These are phyloP conservation scores for Enteromius thamalakanensis DNA, from an alignment of 2,797 vertebrate genomes.

Conservation along the genomic window DNA sequence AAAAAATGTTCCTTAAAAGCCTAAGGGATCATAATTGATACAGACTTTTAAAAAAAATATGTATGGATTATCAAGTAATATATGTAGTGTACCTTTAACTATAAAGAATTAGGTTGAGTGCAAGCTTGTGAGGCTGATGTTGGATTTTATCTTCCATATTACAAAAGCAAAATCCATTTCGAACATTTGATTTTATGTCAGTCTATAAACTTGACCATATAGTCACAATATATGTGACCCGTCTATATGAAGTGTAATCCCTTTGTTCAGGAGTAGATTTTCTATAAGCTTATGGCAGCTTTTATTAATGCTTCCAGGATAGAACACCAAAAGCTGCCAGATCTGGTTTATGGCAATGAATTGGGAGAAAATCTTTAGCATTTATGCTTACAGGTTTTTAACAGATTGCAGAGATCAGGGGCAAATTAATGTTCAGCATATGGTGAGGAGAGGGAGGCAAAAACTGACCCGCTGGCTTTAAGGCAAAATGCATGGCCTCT, in stretches of 20 bases:
- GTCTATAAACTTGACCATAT: background rate
- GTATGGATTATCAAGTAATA: background rate
- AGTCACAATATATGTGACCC: background rate
- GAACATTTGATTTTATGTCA: background rate
- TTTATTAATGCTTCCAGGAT: conserved; percentile 18
- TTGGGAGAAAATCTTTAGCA: background rate
- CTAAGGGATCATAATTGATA: background rate
- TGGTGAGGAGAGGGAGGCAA: conserved; percentile 11
- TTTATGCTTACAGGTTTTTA: conserved; percentile 39
- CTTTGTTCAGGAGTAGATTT: conserved; percentile 23
- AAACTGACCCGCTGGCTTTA: conserved; percentile 5
- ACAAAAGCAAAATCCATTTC: background rate
- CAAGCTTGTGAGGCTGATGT: background rate
- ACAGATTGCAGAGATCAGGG: conserved; percentile 33
- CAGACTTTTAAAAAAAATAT: background rate
- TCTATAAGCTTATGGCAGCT: conserved; percentile 18
- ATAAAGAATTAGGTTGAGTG: background rate
- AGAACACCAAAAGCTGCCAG: conserved; percentile 16
- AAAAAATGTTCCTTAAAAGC: background rate
- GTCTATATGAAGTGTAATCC: background rate
- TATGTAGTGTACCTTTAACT: background rate
- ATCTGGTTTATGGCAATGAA: conserved; percentile 29
- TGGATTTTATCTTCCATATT: background rate
- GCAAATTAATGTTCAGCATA: conserved; percentile 46
- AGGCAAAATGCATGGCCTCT: conserved; percentile 24